Percentiles rank a stretch among this genome's conserved stretches.
Conservation (phyloP, 2,113 vertebrate genomes). For the Tragelaphus scriptus region DNA sequence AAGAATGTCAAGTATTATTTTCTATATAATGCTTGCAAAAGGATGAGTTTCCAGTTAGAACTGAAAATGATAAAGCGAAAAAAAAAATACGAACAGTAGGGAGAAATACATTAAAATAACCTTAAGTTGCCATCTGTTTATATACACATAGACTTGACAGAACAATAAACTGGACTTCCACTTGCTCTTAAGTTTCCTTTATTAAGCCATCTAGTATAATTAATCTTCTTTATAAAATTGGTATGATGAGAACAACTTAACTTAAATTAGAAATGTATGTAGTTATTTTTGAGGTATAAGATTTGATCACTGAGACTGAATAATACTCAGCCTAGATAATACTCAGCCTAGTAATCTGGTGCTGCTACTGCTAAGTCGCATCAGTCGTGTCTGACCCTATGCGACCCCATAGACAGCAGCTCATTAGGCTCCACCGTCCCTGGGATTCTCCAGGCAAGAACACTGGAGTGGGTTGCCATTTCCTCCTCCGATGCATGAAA, state of each 20-base stretch:
- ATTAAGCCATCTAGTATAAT: background rate
- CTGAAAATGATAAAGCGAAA: slow-evolving; percentile 15
- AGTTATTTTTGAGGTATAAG: too few species aligned
- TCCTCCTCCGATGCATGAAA: too few species aligned
- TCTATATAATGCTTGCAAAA: background rate
- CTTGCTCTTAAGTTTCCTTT: background rate
- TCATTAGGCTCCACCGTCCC: too few species aligned
- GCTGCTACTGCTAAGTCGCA: too few species aligned
- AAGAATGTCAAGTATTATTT: slow-evolving; percentile 13
- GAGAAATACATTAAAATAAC: background rate
- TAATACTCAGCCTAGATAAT: background rate
- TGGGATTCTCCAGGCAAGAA: too few species aligned
- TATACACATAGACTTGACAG: background rate
- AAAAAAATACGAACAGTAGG: background rate
- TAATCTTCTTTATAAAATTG: background rate
- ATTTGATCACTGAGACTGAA: too few species aligned
- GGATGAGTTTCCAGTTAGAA: slow-evolving; percentile 19
- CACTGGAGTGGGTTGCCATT: too few species aligned
- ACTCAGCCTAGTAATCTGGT: background rate
- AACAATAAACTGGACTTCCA: background rate
- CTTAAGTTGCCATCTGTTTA: background rate
- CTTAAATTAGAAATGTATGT: too few species aligned
- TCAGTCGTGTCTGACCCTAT: too few species aligned
- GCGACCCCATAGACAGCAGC: too few species aligned
- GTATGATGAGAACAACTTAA: background rate